A percentile compares a stretch with the other conserved stretches of the same genome.
These are phyloP conservation scores for Eptatretus atami DNA, from an alignment of 2,797 vertebrate genomes.

Conservation along the genomic window DNA sequence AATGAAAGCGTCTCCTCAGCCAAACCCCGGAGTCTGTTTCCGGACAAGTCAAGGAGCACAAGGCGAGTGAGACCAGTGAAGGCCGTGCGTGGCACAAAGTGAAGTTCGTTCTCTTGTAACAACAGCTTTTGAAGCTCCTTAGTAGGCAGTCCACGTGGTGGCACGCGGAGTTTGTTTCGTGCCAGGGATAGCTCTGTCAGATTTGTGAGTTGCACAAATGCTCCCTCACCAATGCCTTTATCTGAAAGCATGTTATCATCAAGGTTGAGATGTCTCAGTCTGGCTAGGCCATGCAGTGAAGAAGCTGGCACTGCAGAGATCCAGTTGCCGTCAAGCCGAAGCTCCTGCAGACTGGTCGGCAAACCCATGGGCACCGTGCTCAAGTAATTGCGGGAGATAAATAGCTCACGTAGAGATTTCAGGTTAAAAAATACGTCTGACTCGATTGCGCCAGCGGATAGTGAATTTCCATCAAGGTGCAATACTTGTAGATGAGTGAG, in stretches of 20 bases:
- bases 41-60: constrained; percentile 58
- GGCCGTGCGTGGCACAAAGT: constrained; percentile 35
- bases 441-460: constrained; percentile 65
- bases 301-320: constrained; percentile 54
- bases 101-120: constrained; percentile 78
- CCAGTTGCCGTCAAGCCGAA: constrained; percentile 57
- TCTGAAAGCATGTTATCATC: constrained; percentile 67
- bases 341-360: constrained; percentile 41
- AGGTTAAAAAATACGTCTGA: constrained; percentile 67
- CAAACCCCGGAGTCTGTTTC: constrained; percentile 47
- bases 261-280: constrained; percentile 40
- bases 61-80: constrained; percentile 41
- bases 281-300: constrained; percentile 49
- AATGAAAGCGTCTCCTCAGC: constrained; percentile 44
- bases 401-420: constrained; percentile 46
- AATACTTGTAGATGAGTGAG: constrained; percentile 55
- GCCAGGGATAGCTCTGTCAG: constrained; percentile 59
- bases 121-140: constrained; percentile 41
- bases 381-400: constrained; percentile 71
- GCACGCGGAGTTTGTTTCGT: constrained; percentile 46
- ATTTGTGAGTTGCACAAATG: constrained; percentile 42
- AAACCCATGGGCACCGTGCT: constrained; percentile 73
- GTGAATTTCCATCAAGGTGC: constrained; percentile 68
- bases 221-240: constrained; percentile 42
- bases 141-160: constrained; percentile 39